Evolutionary conservation across 2,888 invertebrate genomes (phyloP), one percentile per base, ranked within the genome.

Genomic region (Synanthedon vespiformis): DNA sequence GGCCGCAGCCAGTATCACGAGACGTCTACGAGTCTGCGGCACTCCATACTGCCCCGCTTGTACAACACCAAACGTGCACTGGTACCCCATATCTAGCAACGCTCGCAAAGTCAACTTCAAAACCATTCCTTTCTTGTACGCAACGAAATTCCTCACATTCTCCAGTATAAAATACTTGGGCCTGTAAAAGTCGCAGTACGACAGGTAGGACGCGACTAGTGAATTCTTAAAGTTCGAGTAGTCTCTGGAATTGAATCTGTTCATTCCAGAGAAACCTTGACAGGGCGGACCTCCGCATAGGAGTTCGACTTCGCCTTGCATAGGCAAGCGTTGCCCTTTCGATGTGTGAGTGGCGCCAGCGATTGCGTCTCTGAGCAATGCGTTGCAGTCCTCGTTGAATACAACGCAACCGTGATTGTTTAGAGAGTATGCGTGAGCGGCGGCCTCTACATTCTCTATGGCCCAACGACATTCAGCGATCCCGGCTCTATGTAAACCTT

Each of bases 231-330:
- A 95, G 59, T 91, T 88, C 2, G 95, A 95, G 74, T 95, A 95
- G 61, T 95, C 93, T 40, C 95, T 86, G 0, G 92, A 92, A 77
- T 94, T 95, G 75, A 95, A 96, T 52, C 95, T 85, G 76, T 96
- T 96, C 95, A 95, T 95, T 41, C 94, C 94, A 49, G 94, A 94
- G 80, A 95, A 96, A 3, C 95, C 95, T 77, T 96, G 95, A 70
- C 95, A 96, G 0, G 95, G 95, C 1, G 95, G 95, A 1, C 95
- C 95, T 10, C 95, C 96, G 67, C 94, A 94, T 40, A 96, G 76
- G 55, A 96, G 75, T 65, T 96, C 95, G 0, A 96, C 95, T 56
- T 95, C 93, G 0, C 95, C 95, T 67, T 91, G 92, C 70, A 88
- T 80, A 0, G 95, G 95, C 48, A 95, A 77, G 10, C 80, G 80